Evolutionary conservation across 2,797 vertebrate genomes (phyloP).

Genomic region (Semaprochilodus insignis): DNA sequence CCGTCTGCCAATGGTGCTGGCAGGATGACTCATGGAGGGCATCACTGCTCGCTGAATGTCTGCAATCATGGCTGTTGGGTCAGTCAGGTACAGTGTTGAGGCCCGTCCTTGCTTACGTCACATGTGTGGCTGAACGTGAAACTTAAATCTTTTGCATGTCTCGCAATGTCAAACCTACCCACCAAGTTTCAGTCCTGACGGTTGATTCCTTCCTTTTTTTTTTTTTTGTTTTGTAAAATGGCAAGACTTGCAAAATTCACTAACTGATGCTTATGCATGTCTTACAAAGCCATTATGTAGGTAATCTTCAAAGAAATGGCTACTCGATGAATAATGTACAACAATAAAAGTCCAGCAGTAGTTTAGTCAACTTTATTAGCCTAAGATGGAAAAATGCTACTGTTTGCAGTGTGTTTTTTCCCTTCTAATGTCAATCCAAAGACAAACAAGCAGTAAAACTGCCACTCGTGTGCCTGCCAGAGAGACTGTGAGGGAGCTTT

Average conservation of each 20-base stretch:
- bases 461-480: background rate
- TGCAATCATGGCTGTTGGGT: too few species aligned
- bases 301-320: background rate
- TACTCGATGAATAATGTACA: background rate
- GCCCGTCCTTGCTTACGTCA: too few species aligned
- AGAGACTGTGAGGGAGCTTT: conserved; percentile 9
- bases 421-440: conserved; percentile 15
- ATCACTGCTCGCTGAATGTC: too few species aligned
- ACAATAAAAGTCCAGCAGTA: background rate
- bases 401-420: background rate
- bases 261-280: background rate
- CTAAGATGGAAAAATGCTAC: background rate
- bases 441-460: background rate
- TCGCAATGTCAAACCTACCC: too few species aligned
- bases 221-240: too few species aligned
- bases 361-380: background rate
- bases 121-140: too few species aligned
- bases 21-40: too few species aligned
- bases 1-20: too few species aligned
- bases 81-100: too few species aligned
- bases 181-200: too few species aligned
- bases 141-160: too few species aligned
- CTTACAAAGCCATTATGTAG: background rate
- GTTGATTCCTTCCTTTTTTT: too few species aligned
- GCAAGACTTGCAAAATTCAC: background rate